Conservation (phyloP, 2,888 invertebrate species). For the Geophilus truncorum region DNA sequence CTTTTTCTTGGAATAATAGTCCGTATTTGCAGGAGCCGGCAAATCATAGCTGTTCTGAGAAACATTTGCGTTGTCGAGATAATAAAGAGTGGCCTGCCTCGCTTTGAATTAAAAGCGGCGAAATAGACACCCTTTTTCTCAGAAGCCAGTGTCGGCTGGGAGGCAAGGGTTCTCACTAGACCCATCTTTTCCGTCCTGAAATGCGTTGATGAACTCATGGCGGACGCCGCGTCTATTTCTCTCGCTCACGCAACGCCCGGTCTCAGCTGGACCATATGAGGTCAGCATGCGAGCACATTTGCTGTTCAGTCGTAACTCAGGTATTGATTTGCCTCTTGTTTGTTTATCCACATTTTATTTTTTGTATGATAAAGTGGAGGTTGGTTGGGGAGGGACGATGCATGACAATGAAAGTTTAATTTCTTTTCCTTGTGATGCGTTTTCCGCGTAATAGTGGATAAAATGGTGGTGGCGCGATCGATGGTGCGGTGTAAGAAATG, state of each 20-base stretch:
- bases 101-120: background rate
- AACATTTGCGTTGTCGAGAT: background rate
- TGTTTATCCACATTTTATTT: slow-evolving; percentile 8
- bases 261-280: background rate
- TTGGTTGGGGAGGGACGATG: too few relatives aligned
- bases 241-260: background rate
- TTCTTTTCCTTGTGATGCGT: background rate
- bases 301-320: slow-evolving; percentile 10
- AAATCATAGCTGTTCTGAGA: slow-evolving; percentile 26
- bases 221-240: background rate
- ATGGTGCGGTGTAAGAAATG: background rate
- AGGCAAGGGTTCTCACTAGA: background rate
- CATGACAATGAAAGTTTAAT: background rate
- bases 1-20: slow-evolving; percentile 20
- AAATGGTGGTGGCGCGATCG: background rate
- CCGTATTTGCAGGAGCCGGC: slow-evolving; percentile 13
- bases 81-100: slow-evolving; percentile 6
- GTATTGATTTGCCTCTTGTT: slow-evolving; percentile 10
- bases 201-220: background rate
- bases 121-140: slow-evolving; percentile 11
- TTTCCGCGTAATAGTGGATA: background rate
- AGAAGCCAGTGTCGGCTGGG: background rate
- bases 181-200: background rate
- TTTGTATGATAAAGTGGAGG: background rate
- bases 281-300: slow-evolving; percentile 10